These are phyloP conservation scores for Actias luna DNA, from an alignment of 2,888 invertebrate species.

Conservation along the genomic window DNA sequence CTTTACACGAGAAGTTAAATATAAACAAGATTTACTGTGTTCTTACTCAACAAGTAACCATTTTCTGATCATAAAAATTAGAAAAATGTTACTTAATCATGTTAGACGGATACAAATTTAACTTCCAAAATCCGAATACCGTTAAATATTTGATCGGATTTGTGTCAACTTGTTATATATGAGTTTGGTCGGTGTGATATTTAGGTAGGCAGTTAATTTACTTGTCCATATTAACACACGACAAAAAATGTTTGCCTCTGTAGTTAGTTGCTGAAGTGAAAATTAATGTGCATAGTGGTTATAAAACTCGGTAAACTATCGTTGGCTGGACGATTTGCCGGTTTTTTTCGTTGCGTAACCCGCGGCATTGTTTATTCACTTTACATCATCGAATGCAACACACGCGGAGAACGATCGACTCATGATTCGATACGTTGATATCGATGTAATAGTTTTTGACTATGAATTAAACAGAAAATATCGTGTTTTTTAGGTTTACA, in stretches of 20 bases:
- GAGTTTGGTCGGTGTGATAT: slow-evolving; percentile 40
- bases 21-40: slow-evolving; percentile 2
- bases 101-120: slow-evolving; percentile 59
- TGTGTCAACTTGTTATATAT: slow-evolving; percentile 69
- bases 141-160: slow-evolving; percentile 78
- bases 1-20: neutral
- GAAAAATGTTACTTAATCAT: slow-evolving; percentile 52
- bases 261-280: slow-evolving; percentile 15
- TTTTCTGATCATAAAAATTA: slow-evolving; percentile 36
- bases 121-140: slow-evolving; percentile 57
- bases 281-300: slow-evolving; percentile 26
- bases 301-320: slow-evolving; percentile 50
- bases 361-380: slow-evolving; percentile 57
- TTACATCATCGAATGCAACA: slow-evolving; percentile 52
- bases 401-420: slow-evolving; percentile 31
- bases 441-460: slow-evolving; percentile 16
- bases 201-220: slow-evolving; percentile 31
- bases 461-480: too few species aligned
- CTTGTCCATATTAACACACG: slow-evolving; percentile 30
- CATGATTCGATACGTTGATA: slow-evolving; percentile 30
- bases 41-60: slow-evolving; percentile 34
- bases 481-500: too few species aligned
- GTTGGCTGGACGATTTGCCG: slow-evolving; percentile 57
- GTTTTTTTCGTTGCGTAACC: slow-evolving; percentile 70
- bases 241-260: slow-evolving; percentile 15